These are phyloP conservation scores for Sturnira hondurensis DNA, from an alignment of 2,113 vertebrate species.

Conservation along the genomic window DNA sequence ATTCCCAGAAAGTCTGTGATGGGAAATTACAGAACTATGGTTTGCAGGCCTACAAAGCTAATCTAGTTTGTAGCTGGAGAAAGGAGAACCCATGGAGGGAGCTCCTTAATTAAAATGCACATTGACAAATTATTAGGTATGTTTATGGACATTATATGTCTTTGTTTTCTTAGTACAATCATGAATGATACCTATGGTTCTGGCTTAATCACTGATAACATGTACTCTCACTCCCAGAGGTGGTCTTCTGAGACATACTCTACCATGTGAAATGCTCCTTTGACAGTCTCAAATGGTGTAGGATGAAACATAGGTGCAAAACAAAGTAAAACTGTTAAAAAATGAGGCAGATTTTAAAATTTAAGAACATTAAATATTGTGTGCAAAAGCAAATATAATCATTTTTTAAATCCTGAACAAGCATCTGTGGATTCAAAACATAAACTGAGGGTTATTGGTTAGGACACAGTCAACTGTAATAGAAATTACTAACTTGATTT, in stretches of 20 bases:
- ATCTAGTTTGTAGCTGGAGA: not conserved
- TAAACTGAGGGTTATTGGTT: not conserved
- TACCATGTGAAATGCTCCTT: not conserved
- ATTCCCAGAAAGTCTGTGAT: not conserved
- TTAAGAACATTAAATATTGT: not conserved
- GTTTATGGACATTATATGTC: not conserved
- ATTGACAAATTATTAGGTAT: not conserved
- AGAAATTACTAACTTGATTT: not conserved
- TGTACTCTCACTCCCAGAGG: not conserved
- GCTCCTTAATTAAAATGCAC: not conserved
- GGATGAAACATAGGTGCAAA: not conserved
- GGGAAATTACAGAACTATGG: not conserved
- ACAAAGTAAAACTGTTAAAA: not conserved
- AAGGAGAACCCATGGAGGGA: not conserved
- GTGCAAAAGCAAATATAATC: not conserved
- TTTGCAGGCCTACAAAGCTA: not conserved
- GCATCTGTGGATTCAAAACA: not conserved
- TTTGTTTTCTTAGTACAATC: not conserved
- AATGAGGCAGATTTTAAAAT: not conserved
- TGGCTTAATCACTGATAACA: not conserved
- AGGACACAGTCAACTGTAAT: not conserved
- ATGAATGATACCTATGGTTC: not conserved
- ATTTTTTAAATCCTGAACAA: not conserved
- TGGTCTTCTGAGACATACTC: not conserved
- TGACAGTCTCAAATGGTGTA: not conserved